A percentile compares a stretch with the other conserved stretches of the same genome.
phyloP scores from a whole-genome alignment of 2,888 invertebrate genomes.

The Ophraella communa region DNA sequence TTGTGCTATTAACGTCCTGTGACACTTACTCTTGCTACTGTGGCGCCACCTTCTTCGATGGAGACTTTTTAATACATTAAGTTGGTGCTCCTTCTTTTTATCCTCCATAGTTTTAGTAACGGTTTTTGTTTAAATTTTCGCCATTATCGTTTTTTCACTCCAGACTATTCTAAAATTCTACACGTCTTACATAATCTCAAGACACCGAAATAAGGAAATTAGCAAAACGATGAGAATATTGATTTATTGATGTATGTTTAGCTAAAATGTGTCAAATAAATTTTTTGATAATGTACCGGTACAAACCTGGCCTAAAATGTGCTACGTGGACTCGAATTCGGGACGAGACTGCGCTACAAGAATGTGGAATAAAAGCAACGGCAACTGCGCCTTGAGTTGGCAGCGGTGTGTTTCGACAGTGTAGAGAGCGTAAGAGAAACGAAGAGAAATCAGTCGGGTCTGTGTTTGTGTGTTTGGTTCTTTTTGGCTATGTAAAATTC shows the following conservation, averaged over 20 bases:
- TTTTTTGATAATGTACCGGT: neutral
- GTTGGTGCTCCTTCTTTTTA: too few relatives aligned
- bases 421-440: neutral
- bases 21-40: too few relatives aligned
- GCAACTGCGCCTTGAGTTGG: conserved; percentile 26
- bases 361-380: conserved; percentile 15
- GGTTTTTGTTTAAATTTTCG: too few relatives aligned
- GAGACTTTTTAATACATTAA: too few relatives aligned
- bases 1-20: too few relatives aligned
- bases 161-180: too few relatives aligned
- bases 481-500: conserved; percentile 18
- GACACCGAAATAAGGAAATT: too few relatives aligned
- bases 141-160: too few relatives aligned
- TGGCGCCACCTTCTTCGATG: too few relatives aligned
- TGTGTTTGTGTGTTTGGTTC: conserved; percentile 29
- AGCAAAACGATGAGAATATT: too few relatives aligned
- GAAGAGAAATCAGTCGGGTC: conserved; percentile 33
- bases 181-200: neutral
- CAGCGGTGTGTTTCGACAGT: conserved; percentile 13
- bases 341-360: conserved; percentile 26
- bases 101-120: too few relatives aligned
- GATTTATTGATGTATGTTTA: neutral
- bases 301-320: neutral
- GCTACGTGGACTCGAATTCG: conserved; percentile 6
- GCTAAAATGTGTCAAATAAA: neutral